Evolutionary conservation across 2,888 invertebrate species (phyloP), one percentile per base, ranked within the genome.

Genomic region (Tromatobia lineatoria): DNA sequence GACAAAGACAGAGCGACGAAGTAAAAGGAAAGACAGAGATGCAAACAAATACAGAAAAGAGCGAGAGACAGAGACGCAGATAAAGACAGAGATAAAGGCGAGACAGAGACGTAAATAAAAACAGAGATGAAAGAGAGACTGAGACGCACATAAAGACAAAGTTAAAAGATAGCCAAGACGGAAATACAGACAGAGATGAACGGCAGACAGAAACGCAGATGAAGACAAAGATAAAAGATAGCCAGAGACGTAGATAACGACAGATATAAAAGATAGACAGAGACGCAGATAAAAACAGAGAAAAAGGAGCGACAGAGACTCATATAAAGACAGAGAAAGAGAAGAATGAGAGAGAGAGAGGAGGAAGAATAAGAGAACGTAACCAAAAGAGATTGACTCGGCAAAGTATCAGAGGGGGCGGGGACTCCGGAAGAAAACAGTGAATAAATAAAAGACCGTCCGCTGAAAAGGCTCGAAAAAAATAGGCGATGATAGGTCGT

Each of bases 361-460:
- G 76, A 76, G 64, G 69, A 78, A 52, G 59, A 73, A 79, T 80
- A 75, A 78, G 80, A 84, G 84, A 84, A 82, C 82, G 84, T 81
- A 84, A 82, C 74, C 84, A 75, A 75, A 85, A 82, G 75, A 79
- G 84, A 85, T 85, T 82, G 79, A 85, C 81, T 82, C 71, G 82
- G 75, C 79, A 42, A 59, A 67, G 66, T 18, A 38, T 38, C 25
- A n/a, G 47, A 42, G 69, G 64, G 69, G 67, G 70, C 47, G 84
- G 61, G 64, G 61, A 66, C 61, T 57, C 42, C 66, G 69, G 59
- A 70, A 82, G 78, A 75, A 79, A 84, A 84, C 80, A 81, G 47
- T 29, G 29, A 64, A 23, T 38, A 83, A 75, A 15, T 52, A 64
- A 45, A 69, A 70, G 66, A 38, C 54, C 23, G n/a, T n/a, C n/a